Conservation (phyloP, 2,888 invertebrate genomes). For the Acanthosepion pharaonis region DNA sequence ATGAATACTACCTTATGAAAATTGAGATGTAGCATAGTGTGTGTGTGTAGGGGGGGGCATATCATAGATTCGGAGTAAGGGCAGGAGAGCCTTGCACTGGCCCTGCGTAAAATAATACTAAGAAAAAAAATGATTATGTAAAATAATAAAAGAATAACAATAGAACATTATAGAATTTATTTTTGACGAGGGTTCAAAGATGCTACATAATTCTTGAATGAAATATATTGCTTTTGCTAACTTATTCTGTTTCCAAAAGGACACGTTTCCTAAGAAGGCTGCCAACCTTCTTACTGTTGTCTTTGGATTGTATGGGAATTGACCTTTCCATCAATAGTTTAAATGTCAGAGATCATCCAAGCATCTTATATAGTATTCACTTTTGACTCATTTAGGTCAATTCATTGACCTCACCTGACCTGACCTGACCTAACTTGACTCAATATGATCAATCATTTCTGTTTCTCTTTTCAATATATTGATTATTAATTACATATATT, state of each 20-base stretch:
- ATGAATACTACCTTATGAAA: too few relatives aligned
- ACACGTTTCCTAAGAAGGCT: neutral
- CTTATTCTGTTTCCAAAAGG: neutral
- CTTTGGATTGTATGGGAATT: neutral
- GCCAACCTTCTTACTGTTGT: neutral
- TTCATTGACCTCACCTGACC: neutral
- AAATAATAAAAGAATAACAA: too few relatives aligned
- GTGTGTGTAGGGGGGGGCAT: too few relatives aligned
- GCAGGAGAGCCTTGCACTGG: too few relatives aligned
- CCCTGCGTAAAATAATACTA: too few relatives aligned
- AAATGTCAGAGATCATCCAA: neutral
- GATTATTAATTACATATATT: neutral
- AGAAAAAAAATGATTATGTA: too few relatives aligned
- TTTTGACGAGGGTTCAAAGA: too few relatives aligned
- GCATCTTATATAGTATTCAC: neutral
- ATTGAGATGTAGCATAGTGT: too few relatives aligned
- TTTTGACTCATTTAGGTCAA: conserved; percentile 15
- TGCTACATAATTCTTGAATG: neutral
- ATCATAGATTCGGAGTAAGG: too few relatives aligned
- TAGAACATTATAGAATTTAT: too few relatives aligned
- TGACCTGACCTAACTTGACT: neutral
- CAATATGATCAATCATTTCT: neutral
- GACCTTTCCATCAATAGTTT: neutral
- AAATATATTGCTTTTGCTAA: neutral
- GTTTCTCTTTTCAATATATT: neutral